Conservation (phyloP, 2,888 invertebrate genomes). For the Saturnia pavonia region DNA sequence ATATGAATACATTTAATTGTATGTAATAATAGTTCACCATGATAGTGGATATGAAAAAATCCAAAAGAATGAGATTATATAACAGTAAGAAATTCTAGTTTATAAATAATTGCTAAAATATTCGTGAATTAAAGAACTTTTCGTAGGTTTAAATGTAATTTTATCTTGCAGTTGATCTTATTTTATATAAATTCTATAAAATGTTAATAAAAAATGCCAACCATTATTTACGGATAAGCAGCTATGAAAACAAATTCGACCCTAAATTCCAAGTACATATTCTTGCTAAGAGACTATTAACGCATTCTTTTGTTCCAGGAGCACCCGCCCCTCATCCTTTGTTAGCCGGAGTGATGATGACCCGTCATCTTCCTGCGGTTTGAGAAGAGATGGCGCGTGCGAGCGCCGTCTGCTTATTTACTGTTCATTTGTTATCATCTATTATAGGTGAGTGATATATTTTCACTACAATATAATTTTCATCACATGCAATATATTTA, state of each 20-base stretch:
- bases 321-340: constrained; percentile 56
- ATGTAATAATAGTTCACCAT: too few relatives aligned
- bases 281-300: constrained; percentile 10
- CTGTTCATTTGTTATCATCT: constrained; percentile 74
- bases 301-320: constrained; percentile 67
- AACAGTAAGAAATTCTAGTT: too few relatives aligned
- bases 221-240: neutral
- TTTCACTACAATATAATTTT: neutral
- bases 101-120: too few relatives aligned
- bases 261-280: neutral
- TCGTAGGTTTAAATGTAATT: neutral
- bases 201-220: neutral
- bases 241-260: neutral
- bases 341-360: constrained; percentile 55
- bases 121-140: neutral
- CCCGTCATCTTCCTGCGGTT: constrained; percentile 31
- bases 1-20: too few relatives aligned
- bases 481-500: neutral
- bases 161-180: neutral
- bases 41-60: too few relatives aligned
- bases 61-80: too few relatives aligned
- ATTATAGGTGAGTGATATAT: constrained; percentile 66
- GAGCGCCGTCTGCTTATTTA: constrained; percentile 67
- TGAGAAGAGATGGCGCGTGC: constrained; percentile 64
- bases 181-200: neutral